Evolutionary conservation across 2,113 vertebrate genomes (phyloP).

Genomic region (Carassius carassius): DNA sequence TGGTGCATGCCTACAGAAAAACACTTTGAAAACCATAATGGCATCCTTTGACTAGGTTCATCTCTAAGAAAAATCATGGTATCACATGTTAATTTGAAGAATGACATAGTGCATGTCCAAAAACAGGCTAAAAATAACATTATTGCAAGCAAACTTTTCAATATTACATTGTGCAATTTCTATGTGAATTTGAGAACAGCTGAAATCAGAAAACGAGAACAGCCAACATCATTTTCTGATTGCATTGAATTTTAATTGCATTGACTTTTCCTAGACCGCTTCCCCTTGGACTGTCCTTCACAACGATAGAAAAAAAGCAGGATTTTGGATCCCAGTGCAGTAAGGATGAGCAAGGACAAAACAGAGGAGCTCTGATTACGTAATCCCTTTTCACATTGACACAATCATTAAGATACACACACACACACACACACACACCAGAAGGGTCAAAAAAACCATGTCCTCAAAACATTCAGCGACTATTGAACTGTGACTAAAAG

Average conservation of each 20-base stretch:
- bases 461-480: constrained; percentile 8
- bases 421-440: constrained; percentile 6
- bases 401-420: constrained; percentile 19
- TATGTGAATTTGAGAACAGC: neutral
- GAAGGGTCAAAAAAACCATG: neutral
- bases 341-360: constrained; percentile 60
- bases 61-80: neutral
- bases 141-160: neutral
- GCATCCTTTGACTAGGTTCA: neutral
- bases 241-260: neutral
- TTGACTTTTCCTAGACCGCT: neutral
- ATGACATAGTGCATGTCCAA: neutral
- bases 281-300: constrained; percentile 28
- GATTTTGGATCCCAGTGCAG: constrained; percentile 34
- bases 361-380: constrained; percentile 58
- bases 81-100: neutral
- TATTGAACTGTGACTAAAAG: constrained; percentile 16
- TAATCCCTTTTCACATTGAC: constrained; percentile 19
- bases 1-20: no score
- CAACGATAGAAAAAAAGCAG: neutral
- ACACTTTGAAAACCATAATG: neutral
- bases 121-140: neutral
- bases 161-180: neutral
- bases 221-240: neutral
- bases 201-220: neutral